Conservation (phyloP, 2,888 invertebrate species). For the Elgonia sp. region DNA sequence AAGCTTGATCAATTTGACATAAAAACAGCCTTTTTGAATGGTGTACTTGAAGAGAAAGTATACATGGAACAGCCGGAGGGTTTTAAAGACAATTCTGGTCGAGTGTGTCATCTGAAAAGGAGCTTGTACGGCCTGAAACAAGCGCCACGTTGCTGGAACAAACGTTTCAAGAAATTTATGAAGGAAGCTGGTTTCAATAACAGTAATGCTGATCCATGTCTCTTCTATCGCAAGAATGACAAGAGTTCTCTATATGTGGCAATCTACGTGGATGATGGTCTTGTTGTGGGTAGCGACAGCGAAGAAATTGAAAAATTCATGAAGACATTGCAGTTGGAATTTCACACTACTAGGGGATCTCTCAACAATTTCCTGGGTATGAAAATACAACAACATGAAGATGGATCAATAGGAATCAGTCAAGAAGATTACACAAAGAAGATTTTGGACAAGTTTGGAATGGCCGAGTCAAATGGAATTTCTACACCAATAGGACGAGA, state of each 20-base stretch:
- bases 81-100: conserved; percentile 68
- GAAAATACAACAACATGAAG: conserved; percentile 53
- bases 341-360: conserved; percentile 33
- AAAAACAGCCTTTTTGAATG: conserved; percentile 75
- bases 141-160: conserved; percentile 79
- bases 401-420: conserved; percentile 50
- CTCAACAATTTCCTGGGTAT: conserved; percentile 52
- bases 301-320: conserved; percentile 42
- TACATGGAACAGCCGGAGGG: conserved; percentile 79
- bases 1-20: conserved; percentile 79
- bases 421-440: conserved; percentile 58
- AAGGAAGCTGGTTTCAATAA: conserved; percentile 32
- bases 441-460: conserved; percentile 65
- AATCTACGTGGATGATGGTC: conserved; percentile 69
- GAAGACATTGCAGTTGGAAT: conserved; percentile 14
- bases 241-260: conserved; percentile 21
- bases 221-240: conserved; percentile 32
- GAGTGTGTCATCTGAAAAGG: conserved; percentile 77
- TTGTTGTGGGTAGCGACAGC: conserved; percentile 31
- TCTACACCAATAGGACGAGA: conserved; percentile 41
- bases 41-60: conserved; percentile 75
- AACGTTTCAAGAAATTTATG: conserved; percentile 48
- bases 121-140: conserved; percentile 82
- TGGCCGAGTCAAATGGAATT: conserved; percentile 56
- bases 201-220: conserved; percentile 62